A percentile compares a stretch with the other conserved stretches of the same genome.
These are phyloP conservation scores for Papilio polyxenes DNA, from an alignment of 1,140 invertebrate genomes.

Conservation along the genomic window DNA sequence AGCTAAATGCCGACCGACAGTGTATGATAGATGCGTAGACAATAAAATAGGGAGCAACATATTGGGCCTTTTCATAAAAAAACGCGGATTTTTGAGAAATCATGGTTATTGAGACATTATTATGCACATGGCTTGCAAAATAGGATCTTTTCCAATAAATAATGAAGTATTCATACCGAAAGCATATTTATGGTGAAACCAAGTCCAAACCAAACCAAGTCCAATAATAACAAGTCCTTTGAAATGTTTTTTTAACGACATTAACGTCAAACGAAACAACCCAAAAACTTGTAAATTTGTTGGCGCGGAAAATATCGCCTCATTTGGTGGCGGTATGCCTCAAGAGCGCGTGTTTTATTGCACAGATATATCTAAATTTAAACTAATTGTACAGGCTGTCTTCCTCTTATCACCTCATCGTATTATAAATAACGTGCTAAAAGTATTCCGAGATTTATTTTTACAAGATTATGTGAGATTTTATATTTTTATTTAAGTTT, in stretches of 20 bases:
- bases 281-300: conserved; percentile 46
- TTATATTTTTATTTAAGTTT: too few species aligned
- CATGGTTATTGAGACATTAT: too few species aligned
- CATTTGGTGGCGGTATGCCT: conserved; percentile 40
- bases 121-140: too few species aligned
- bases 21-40: neutral
- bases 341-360: conserved; percentile 21
- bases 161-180: too few species aligned
- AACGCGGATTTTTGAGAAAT: too few species aligned
- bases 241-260: conserved; percentile 66
- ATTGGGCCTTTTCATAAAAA: too few species aligned
- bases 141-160: too few species aligned
- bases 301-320: conserved; percentile 48
- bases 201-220: too few species aligned
- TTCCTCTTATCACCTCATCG: conserved; percentile 12
- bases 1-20: neutral
- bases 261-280: conserved; percentile 41
- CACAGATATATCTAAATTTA: conserved; percentile 43
- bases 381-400: conserved; percentile 37
- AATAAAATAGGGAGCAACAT: neutral
- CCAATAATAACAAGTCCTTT: conserved; percentile 39
- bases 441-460: neutral
- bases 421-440: neutral
- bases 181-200: too few species aligned
- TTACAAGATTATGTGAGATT: neutral